Conservation (phyloP, 2,797 vertebrate genomes). For the Neoniphon sammara region DNA sequence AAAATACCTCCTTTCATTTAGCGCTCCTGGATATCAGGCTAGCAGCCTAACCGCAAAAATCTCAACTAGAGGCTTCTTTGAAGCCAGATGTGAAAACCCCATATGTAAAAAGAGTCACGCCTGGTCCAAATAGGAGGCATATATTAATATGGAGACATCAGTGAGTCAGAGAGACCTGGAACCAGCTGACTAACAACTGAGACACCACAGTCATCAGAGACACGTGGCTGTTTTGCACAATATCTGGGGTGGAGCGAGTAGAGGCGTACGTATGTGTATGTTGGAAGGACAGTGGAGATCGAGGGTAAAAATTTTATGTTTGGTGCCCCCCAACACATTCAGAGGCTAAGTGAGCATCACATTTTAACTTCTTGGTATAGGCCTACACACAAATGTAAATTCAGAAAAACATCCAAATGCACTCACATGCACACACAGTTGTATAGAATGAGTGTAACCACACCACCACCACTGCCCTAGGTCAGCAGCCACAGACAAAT, state of each 20-base stretch:
- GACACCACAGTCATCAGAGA: slow-evolving; percentile 46
- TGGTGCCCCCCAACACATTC: not conserved
- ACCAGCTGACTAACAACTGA: slow-evolving; percentile 66
- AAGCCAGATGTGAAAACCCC: slow-evolving; percentile 67
- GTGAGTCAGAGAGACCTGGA: slow-evolving; percentile 40
- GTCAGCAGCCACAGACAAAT: slow-evolving; percentile 35
- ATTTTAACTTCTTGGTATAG: not conserved
- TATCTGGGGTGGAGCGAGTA: not conserved
- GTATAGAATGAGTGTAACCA: slow-evolving; percentile 23
- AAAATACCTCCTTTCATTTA: slow-evolving; percentile 36
- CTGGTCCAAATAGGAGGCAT: slow-evolving; percentile 44
- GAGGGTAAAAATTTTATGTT: slow-evolving; percentile 2
- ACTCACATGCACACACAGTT: not conserved
- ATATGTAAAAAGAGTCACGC: slow-evolving; percentile 36
- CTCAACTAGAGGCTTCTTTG: slow-evolving; percentile 59
- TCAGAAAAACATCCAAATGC: not conserved
- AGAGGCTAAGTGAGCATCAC: not conserved
- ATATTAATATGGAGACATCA: slow-evolving; percentile 2
- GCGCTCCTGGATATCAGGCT: slow-evolving; percentile 37
- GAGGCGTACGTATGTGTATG: too few relatives aligned
- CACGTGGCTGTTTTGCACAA: slow-evolving; percentile 3
- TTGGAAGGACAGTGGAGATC: not conserved
- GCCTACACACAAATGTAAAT: not conserved
- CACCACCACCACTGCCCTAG: slow-evolving; percentile 16
- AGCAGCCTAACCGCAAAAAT: slow-evolving; percentile 51